Conservation (phyloP, 2,888 invertebrate genomes). For the Melanostoma scalare region DNA sequence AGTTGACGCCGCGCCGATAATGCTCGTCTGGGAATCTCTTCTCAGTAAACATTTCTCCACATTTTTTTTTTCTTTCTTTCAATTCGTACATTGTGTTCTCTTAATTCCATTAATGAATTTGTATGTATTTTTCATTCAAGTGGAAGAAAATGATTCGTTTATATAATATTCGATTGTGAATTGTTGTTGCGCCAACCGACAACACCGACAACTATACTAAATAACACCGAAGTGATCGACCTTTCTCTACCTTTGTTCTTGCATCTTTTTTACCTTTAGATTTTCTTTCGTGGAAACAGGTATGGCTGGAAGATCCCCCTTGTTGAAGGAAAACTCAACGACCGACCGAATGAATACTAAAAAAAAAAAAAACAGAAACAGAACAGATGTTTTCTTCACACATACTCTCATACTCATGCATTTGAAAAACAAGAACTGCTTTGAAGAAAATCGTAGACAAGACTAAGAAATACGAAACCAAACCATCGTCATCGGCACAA, state of each 20-base stretch:
- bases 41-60: not conserved
- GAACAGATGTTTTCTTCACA: constrained; percentile 58
- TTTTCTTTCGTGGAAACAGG: constrained; percentile 54
- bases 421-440: constrained; percentile 10
- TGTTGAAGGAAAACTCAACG: constrained; percentile 6
- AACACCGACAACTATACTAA: no score
- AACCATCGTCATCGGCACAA: not conserved
- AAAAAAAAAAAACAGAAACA: not conserved
- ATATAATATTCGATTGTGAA: not conserved
- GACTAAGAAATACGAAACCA: constrained; percentile 9
- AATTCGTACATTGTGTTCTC: no score
- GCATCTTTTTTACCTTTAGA: constrained; percentile 10
- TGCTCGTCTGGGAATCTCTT: no score
- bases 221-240: constrained; percentile 42
- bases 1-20: constrained; percentile 35
- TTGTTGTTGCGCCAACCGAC: not conserved
- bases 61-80: not conserved
- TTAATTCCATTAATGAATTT: constrained; percentile 49
- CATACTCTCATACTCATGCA: constrained; percentile 37
- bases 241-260: constrained; percentile 43
- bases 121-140: constrained; percentile 55
- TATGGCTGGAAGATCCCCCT: constrained; percentile 25
- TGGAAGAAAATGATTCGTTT: constrained; percentile 25
- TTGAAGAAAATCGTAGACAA: constrained; percentile 31
- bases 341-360: no score